Conservation (phyloP, 2,888 invertebrate species). For the Eurois occulta region DNA sequence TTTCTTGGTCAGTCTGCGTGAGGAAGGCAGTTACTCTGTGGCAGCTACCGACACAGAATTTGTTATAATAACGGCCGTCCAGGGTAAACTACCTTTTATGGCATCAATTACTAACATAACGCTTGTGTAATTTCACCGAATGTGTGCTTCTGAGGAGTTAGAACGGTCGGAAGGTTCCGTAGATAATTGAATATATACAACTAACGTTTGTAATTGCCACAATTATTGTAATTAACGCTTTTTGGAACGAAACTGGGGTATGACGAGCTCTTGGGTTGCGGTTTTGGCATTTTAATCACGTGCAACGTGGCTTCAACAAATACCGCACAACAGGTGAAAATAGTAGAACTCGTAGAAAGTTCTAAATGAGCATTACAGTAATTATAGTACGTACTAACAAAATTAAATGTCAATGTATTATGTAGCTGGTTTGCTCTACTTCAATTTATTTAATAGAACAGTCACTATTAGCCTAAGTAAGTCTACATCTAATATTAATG, state of each 20-base stretch:
- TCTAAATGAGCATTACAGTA: slow-evolving; percentile 5
- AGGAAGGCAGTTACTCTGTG: slow-evolving; percentile 67
- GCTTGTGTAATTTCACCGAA: slow-evolving; percentile 78
- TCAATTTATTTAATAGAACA: slow-evolving; percentile 45
- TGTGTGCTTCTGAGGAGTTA: slow-evolving; percentile 69
- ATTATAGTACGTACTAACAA: slow-evolving; percentile 13
- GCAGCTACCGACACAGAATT: slow-evolving; percentile 72
- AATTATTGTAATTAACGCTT: slow-evolving; percentile 58
- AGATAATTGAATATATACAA: slow-evolving; percentile 72
- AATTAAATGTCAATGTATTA: slow-evolving; percentile 37
- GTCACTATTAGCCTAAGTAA: slow-evolving; percentile 40
- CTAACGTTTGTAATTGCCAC: slow-evolving; percentile 59
- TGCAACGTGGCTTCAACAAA: background rate
- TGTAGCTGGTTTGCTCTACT: slow-evolving; percentile 14
- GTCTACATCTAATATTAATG: slow-evolving; percentile 37
- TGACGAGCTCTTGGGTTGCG: background rate
- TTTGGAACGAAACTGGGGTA: slow-evolving; percentile 42
- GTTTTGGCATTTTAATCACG: slow-evolving; percentile 7
- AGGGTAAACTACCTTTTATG: slow-evolving; percentile 81
- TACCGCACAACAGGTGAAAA: slow-evolving; percentile 13
- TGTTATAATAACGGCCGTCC: slow-evolving; percentile 79
- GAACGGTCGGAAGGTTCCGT: slow-evolving; percentile 68
- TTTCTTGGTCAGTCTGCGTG: slow-evolving; percentile 71
- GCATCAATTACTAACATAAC: slow-evolving; percentile 82
- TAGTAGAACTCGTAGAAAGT: slow-evolving; percentile 24